These are phyloP conservation scores for Cerastoderma edule DNA, from an alignment of 2,888 invertebrate genomes.

Conservation along the genomic window DNA sequence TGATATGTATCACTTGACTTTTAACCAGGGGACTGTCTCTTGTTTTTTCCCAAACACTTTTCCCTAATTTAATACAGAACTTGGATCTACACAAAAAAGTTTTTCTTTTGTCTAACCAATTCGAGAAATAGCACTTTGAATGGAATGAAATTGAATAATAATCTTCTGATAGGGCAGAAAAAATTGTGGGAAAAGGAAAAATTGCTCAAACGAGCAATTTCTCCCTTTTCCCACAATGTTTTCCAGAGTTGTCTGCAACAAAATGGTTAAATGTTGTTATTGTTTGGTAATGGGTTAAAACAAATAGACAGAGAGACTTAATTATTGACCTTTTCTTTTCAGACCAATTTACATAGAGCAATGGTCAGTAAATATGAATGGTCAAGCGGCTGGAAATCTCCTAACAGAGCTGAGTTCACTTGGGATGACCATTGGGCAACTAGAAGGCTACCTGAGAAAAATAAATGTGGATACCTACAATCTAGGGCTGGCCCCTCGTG, in stretches of 20 bases:
- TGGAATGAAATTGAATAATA: background rate
- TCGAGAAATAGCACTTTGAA: no score
- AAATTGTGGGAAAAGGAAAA: background rate
- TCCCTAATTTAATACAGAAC: no score
- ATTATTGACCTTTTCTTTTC: background rate
- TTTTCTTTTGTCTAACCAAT: no score
- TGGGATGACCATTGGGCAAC: slow-evolving; percentile 80
- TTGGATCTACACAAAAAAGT: no score
- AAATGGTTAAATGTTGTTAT: background rate
- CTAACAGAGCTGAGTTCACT: slow-evolving; percentile 79
- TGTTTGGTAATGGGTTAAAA: background rate
- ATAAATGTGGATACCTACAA: slow-evolving; percentile 64
- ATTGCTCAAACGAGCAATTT: background rate
- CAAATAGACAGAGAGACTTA: background rate
- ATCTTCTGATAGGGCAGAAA: background rate
- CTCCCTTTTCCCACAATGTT: background rate
- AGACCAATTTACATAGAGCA: slow-evolving; percentile 49
- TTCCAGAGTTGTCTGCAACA: background rate
- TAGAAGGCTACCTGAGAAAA: slow-evolving; percentile 64
- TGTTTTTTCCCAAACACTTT: no score
- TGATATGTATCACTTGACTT: slow-evolving; percentile 3
- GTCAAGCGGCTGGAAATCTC: slow-evolving; percentile 76
- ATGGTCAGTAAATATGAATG: slow-evolving; percentile 55
- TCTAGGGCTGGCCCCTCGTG: slow-evolving; percentile 62
- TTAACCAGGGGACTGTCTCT: no score